Base-by-base conservation (phyloP, 1,140 invertebrate species). In the Caenorhabditis brenneri region DNA sequence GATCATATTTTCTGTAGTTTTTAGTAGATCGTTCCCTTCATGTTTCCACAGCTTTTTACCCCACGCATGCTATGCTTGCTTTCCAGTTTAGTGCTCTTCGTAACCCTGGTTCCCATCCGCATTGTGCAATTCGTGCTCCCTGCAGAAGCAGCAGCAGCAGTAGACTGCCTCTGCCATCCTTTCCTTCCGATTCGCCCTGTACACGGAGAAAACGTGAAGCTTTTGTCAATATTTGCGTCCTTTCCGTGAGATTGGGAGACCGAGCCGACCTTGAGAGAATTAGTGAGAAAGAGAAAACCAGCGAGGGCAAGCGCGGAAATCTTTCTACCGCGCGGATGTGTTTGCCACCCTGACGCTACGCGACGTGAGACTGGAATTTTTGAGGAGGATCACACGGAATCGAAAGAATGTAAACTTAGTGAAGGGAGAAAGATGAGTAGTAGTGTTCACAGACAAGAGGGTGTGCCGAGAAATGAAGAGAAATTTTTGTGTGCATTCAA, bases 131-230 rank as follows among this genome's bases (percentile, higher is more conserved):
- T 74, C 36, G 22, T 9, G 5, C 36, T 24, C 36, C 53, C 7
- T 74, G 65, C 36, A 46, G 22, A 27, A 46, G 19, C 36, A 42
- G 65, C 19, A 6, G n/a, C 65, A 27, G 36, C 36, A 42, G 39
- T 42, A 42, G 39, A 42, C 39, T 51, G 31, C 58, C 24, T 29
- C 33, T 27, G 16, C 31, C 33, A 19, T 36, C 58, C 7, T 65
- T 36, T 33, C 31, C 24, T 65, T 65, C 58, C 58, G 65, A 74
- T 74, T 74, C 36, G 36, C 65, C 65, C 65, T 74, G 65, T 74
- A 74, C 65, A 74, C 36, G 65, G 65, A 74, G 65, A 74, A 74
- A 74, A 74, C 65, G 65, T 74, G 65, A 74, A 74, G 65, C 65
- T 39, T 74, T 74, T 42, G 65, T 74, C 36, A 74, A 74, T 74